Conservation (phyloP, 2,113 vertebrate genomes). For the Notechis scutatus region DNA sequence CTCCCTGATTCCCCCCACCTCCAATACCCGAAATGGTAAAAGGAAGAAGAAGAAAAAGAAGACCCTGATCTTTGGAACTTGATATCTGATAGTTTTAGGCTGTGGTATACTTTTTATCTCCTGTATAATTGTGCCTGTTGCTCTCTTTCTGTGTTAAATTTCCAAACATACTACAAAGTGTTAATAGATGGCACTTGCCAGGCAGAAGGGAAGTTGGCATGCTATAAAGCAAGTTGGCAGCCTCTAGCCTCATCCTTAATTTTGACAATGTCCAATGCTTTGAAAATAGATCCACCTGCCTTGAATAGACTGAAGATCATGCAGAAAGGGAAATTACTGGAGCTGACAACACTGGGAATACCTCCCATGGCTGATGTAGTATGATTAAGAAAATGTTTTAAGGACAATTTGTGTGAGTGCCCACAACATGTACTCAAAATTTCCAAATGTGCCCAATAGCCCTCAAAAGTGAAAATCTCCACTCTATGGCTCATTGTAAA, state of each 20-base stretch:
- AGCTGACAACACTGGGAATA: background rate
- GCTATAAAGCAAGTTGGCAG: background rate
- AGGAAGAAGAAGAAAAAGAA: too few relatives aligned
- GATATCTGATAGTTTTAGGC: too few relatives aligned
- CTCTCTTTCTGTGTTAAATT: background rate
- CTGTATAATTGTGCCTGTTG: background rate
- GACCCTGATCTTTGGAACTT: too few relatives aligned
- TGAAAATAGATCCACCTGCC: background rate
- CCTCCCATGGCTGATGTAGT: background rate
- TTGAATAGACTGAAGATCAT: background rate
- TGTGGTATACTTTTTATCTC: background rate
- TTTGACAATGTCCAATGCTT: background rate
- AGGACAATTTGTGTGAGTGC: background rate
- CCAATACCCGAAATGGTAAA: background rate
- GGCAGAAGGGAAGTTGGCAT: background rate
- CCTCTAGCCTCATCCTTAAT: background rate
- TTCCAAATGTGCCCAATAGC: background rate
- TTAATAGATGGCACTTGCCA: background rate
- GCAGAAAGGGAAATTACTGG: background rate
- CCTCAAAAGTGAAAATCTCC: background rate
- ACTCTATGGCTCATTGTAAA: background rate
- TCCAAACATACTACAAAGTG: background rate
- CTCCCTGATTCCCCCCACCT: rapidly evolving
- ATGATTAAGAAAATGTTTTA: background rate
- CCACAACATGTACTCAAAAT: background rate